Percentiles rank a stretch among this genome's conserved stretches.
These are phyloP conservation scores for Nerophis ophidion DNA, from an alignment of 2,113 vertebrate genomes.

Conservation along the genomic window DNA sequence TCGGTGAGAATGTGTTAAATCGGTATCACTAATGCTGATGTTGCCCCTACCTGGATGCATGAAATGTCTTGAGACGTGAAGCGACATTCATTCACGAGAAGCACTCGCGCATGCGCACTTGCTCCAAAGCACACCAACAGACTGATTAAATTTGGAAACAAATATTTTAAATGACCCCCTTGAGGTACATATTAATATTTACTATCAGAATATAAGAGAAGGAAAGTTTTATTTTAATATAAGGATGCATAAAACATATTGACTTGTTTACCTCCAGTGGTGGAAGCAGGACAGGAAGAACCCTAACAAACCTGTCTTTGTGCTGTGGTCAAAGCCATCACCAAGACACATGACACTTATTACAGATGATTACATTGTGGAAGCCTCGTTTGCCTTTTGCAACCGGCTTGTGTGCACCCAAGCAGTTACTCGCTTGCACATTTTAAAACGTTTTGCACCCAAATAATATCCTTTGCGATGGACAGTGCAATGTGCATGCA, in stretches of 20 bases:
- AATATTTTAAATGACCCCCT: no score
- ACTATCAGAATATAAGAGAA: no score
- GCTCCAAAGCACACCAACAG: slow-evolving; percentile 17
- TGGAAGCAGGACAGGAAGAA: slow-evolving; percentile 27
- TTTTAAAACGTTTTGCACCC: neutral
- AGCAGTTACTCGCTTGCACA: no score
- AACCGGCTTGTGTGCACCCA: no score
- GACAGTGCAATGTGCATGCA: neutral
- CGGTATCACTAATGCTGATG: neutral
- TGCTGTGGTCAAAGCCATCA: slow-evolving; percentile 47
- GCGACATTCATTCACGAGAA: slow-evolving; percentile 21
- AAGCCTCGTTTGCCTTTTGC: slow-evolving; percentile 10
- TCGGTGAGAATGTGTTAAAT: neutral
- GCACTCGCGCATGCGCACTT: slow-evolving; percentile 53
- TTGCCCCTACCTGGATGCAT: slow-evolving; percentile 37
- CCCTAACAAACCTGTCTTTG: slow-evolving; percentile 41
- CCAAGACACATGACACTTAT: slow-evolving; percentile 64
- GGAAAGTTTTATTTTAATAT: no score
- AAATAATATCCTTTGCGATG: neutral
- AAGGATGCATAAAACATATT: neutral
- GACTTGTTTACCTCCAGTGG: slow-evolving; percentile 42
- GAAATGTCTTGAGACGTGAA: slow-evolving; percentile 53
- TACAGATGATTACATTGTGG: slow-evolving; percentile 60
- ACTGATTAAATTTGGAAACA: slow-evolving; percentile 2
- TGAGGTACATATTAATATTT: no score